phyloP scores from a whole-genome alignment of 2,888 invertebrate species.

The Chrysomela aeneicollis region DNA sequence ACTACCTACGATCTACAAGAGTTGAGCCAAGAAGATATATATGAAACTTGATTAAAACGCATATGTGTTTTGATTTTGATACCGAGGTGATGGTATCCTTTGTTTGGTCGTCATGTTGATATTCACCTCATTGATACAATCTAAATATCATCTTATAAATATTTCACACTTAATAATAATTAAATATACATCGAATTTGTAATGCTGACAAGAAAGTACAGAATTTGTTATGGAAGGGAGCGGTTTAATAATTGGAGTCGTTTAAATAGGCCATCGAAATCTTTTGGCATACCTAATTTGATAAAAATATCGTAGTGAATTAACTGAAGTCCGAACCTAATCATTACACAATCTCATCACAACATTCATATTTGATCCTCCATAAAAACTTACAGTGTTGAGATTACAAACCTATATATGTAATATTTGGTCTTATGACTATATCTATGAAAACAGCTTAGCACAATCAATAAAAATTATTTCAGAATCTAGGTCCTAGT shows the following conservation, averaged over 20 bases:
- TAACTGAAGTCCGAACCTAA: too few relatives aligned
- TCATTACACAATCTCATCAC: too few relatives aligned
- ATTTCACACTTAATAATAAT: not conserved
- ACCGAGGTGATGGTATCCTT: not conserved
- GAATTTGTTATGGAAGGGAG: conserved; percentile 26
- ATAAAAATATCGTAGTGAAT: too few relatives aligned
- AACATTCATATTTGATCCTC: too few relatives aligned
- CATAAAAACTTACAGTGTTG: too few relatives aligned
- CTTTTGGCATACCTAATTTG: too few relatives aligned
- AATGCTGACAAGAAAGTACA: not conserved
- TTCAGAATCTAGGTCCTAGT: too few relatives aligned
- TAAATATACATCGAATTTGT: not conserved
- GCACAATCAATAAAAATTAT: too few relatives aligned
- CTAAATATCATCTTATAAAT: not conserved
- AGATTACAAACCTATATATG: too few relatives aligned
- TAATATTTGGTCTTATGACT: too few relatives aligned
- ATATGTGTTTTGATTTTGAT: not conserved
- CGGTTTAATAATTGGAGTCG: conserved; percentile 16
- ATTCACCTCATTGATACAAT: not conserved
- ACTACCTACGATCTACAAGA: not conserved
- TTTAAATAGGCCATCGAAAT: not conserved
- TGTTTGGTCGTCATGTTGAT: conserved; percentile 16
- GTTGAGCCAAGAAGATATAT: conserved; percentile 3
- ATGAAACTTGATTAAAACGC: not conserved
- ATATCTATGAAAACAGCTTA: too few relatives aligned